Percentiles rank a stretch among this genome's conserved stretches.
Evolutionary conservation across 1,140 invertebrate genomes (phyloP).

Genomic region (Aphis gossypii): DNA sequence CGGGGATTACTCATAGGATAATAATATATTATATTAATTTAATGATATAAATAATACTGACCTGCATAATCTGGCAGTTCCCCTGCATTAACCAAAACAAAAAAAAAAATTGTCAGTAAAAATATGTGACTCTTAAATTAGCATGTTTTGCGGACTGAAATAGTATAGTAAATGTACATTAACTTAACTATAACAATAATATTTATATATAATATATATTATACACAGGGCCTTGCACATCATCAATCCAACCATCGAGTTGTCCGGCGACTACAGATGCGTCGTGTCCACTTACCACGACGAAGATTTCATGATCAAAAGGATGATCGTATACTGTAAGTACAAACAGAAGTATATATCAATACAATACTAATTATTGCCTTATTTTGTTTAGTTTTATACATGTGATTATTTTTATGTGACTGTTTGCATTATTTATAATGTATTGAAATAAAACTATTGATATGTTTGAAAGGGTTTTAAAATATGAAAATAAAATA

Average conservation of each 20-base stretch:
- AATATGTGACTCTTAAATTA: not conserved
- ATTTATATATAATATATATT: too few species aligned
- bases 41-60: not conserved
- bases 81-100: not conserved
- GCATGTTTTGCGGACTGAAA: too few species aligned
- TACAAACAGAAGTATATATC: conserved; percentile 54
- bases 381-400: not conserved
- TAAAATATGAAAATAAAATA: not conserved
- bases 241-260: conserved; percentile 72
- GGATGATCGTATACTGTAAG: conserved; percentile 78
- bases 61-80: not conserved
- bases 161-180: not conserved
- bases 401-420: not conserved
- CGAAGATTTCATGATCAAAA: conserved; percentile 71
- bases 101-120: not conserved
- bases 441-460: not conserved
- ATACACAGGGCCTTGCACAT: conserved; percentile 70
- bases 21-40: not conserved
- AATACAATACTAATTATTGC: not conserved
- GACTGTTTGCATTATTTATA: not conserved
- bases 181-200: not conserved
- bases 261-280: conserved; percentile 78
- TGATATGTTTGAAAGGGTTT: not conserved
- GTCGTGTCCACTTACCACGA: conserved; percentile 74
- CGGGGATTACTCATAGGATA: not conserved